phyloP scores from a whole-genome alignment of 2,888 invertebrate genomes.

The Macrosiphum euphorbiae region DNA sequence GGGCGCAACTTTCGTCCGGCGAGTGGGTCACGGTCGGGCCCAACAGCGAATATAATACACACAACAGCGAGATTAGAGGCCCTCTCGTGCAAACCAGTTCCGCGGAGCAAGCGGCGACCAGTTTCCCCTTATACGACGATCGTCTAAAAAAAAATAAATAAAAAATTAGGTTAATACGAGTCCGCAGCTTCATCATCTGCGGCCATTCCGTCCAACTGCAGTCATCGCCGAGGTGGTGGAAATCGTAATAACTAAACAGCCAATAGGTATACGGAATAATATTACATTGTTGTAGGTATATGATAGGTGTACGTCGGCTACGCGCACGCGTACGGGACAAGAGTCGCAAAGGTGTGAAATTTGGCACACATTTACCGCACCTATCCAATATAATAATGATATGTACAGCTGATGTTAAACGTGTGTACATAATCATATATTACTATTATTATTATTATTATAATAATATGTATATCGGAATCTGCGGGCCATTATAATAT shows the following conservation, averaged over 20 bases:
- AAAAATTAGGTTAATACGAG: slow-evolving; percentile 58
- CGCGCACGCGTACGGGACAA: neutral
- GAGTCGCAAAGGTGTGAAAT: slow-evolving; percentile 64
- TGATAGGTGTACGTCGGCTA: too few species aligned
- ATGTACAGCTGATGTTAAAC: neutral
- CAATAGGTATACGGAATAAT: neutral
- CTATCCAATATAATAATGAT: neutral
- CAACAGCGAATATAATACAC: neutral
- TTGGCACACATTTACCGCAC: slow-evolving; percentile 57
- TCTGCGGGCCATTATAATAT: neutral
- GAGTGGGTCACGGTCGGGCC: slow-evolving; percentile 62
- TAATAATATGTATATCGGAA: neutral
- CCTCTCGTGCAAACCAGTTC: slow-evolving; percentile 57
- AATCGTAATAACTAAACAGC: neutral
- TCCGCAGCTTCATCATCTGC: neutral
- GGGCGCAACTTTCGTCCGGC: slow-evolving; percentile 39
- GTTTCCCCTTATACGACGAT: slow-evolving; percentile 45
- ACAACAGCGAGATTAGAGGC: slow-evolving; percentile 31
- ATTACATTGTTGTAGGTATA: neutral
- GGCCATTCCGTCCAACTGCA: neutral
- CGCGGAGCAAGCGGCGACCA: slow-evolving; percentile 21
- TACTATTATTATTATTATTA: neutral
- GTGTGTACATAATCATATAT: neutral
- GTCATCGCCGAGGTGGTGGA: neutral
- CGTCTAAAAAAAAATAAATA: neutral